Base-by-base conservation (phyloP, 2,797 vertebrate genomes). In the Moxostoma hubbsi region DNA sequence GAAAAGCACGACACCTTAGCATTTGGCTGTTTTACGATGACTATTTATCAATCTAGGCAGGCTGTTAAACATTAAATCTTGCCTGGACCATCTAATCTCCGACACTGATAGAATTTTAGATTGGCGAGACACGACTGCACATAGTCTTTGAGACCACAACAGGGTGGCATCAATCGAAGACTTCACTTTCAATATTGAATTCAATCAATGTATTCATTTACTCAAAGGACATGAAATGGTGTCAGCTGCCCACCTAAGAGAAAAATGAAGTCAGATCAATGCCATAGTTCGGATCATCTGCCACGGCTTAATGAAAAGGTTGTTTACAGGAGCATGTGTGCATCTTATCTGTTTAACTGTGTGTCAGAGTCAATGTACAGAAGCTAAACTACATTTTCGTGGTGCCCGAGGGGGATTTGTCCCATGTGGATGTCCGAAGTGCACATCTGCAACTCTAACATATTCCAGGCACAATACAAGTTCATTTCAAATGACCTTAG, bases 371-470 rank as follows among this genome's bases (percentile, higher is more conserved):
- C n/a, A 73, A 62, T 10, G 9, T 7, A 43, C 8, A 61, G 8
- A 71, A 73, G 57, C 70, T 6, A 73, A 73, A 55, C 70, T 61
- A 15, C 70, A 50, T 45, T 55, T 73, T 72, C 70, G n/a, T n/a
- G 43, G 24, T 36, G 12, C 57, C 18, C 16, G 57, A 73, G 61
- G 57, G 50, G 71, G 45, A 59, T 72, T 72, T 72, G 7, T 15
- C 16, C 70, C 55, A 59, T 49, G 59, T 59, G 49, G 59, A 58
- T 62, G 71, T 51, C 71, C 46, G 9, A 50, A 51, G 57, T 46
- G 36, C 49, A 12, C 46, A 62, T 46, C 47, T 73, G 59, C 50
- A 61, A 62, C 1, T 49, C 57, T 36, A 46, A 61, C 46, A 73
- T 73, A 50, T 24, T 61, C 71, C 24, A 50, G 50, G 49, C 5